Base-by-base conservation (phyloP, 1,140 invertebrate genomes). In the Apis dorsata region DNA sequence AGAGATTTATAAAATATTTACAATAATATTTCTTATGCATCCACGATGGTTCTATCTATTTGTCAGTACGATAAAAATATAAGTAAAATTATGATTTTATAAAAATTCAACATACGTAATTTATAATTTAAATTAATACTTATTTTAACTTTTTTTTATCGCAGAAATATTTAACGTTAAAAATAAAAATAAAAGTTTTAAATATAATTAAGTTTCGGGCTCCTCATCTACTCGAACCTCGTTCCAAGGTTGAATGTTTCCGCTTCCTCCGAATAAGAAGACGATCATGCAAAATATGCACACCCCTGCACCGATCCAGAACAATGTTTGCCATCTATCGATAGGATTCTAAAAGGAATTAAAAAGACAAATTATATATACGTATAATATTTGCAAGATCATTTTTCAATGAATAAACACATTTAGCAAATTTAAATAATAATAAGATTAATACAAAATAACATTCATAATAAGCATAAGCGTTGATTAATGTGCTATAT, bases 321-420 rank as follows among this genome's bases (percentile, higher is more conserved):
- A 96, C 0, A 96, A 93, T 10, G 91, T 93, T 86, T 95, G 94
- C 96, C 96, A 96, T 80, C 94, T 94, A 9, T 94, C 92, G 15
- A 95, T 88, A 8, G 94, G 94, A 92, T 95, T 94, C 96, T 96
- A 88, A 51, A 90, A 90, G 81, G 63, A 84, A 85, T 19, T 57
- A 65, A 65, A 69, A 85, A 65, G 71, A 79, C 10, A 55, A 15
- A 59, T n/a, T 11, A 19, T 7, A 21, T n/a, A 17, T 13, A 11
- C 24, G 10, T 66, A 34, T 24, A 65, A 21, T 44, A 44, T 44
- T 44, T 44, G 4, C 17, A 66, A 34, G 10, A 66, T 11, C 19
- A 68, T 44, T 66, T 2, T 21, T 17, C 7, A 21, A 15, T 28
- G 9, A 8, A 19, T 65, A 5, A 21, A 8, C 21, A 8, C 1